Percentiles rank a stretch among this genome's conserved stretches.
Evolutionary conservation across 2,888 invertebrate genomes (phyloP).

Genomic region (Calameuta filiformis): DNA sequence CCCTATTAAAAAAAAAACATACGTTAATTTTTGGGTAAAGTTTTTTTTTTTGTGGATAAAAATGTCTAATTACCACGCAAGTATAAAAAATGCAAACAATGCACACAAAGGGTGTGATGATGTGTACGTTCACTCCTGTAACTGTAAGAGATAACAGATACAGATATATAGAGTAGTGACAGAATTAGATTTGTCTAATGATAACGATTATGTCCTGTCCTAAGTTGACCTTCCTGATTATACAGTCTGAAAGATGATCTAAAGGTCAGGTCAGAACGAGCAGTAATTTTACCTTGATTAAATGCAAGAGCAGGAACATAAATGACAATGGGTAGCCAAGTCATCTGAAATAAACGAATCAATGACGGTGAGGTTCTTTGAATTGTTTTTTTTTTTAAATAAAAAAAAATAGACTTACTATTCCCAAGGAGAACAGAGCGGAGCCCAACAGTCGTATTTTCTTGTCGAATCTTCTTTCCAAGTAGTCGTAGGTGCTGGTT

Average conservation of each 20-base stretch:
- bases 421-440: conserved; percentile 74
- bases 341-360: conserved; percentile 70
- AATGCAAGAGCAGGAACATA: conserved; percentile 83
- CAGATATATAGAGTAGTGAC: neutral
- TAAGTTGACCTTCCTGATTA: neutral
- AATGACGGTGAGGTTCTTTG: neutral
- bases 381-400: too few relatives aligned
- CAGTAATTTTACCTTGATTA: conserved; percentile 75
- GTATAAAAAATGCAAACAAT: conserved; percentile 89
- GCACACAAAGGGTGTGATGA: conserved; percentile 85
- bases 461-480: conserved; percentile 78
- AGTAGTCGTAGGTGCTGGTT: conserved; percentile 85
- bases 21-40: neutral
- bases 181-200: neutral
- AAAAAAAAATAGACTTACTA: conserved; percentile 69
- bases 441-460: conserved; percentile 78
- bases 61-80: conserved; percentile 75
- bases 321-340: conserved; percentile 82
- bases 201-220: neutral
- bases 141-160: conserved; percentile 69
- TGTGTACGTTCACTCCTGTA: conserved; percentile 84
- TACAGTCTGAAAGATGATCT: neutral
- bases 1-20: conserved; percentile 68
- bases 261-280: neutral
- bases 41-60: neutral